Percentiles rank a stretch among this genome's conserved stretches.
These are phyloP conservation scores for Meleagris gallopavo DNA, from an alignment of 2,113 vertebrate genomes.

Conservation along the genomic window DNA sequence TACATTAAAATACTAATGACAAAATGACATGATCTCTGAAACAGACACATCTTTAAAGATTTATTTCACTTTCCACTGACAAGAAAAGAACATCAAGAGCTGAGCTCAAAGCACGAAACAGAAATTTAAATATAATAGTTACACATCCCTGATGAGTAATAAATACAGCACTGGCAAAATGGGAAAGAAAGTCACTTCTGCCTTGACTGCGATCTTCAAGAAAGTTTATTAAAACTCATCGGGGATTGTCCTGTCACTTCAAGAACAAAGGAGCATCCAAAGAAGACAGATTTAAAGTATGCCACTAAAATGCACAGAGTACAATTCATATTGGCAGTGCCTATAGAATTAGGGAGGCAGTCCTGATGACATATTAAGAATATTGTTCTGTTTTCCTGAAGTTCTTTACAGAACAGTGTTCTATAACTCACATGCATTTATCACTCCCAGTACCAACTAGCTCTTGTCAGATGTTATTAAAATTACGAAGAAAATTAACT, in stretches of 20 bases:
- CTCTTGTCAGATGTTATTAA: neutral
- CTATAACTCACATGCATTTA: neutral
- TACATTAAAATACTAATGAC: neutral
- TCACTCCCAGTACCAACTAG: neutral
- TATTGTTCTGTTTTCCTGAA: neutral
- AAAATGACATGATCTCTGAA: neutral
- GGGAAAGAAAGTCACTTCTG: neutral
- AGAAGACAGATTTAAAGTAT: neutral
- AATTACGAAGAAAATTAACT: neutral
- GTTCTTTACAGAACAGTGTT: neutral
- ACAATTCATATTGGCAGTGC: neutral
- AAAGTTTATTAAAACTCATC: neutral
- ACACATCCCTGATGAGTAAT: neutral
- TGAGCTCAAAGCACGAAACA: neutral
- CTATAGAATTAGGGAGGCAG: neutral
- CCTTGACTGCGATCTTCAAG: neutral
- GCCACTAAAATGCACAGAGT: neutral
- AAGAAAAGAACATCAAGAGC: neutral
- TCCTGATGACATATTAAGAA: neutral
- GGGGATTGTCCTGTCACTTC: neutral
- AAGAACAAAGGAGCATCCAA: neutral
- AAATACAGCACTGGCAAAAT: neutral
- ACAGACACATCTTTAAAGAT: neutral
- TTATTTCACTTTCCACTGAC: neutral
- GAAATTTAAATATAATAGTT: neutral